Evolutionary conservation across 2,888 invertebrate species (phyloP).

Genomic region (Neoscelio sp.): DNA sequence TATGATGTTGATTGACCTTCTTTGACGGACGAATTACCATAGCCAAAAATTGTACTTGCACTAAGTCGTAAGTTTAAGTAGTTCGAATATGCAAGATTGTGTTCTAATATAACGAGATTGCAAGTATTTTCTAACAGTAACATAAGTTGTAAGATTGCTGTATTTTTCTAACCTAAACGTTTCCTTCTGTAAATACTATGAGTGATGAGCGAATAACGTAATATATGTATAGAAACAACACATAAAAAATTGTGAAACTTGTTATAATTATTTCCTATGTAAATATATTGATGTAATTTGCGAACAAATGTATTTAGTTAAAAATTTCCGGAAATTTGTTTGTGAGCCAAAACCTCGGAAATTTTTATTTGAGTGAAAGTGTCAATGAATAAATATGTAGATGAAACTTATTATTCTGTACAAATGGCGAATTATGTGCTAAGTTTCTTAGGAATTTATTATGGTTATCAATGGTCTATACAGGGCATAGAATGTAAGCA

Average conservation of each 20-base stretch:
- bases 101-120: slow-evolving; percentile 60
- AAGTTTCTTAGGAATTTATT: slow-evolving; percentile 77
- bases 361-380: slow-evolving; percentile 62
- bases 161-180: slow-evolving; percentile 82
- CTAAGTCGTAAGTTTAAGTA: slow-evolving; percentile 61
- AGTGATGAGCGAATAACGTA: slow-evolving; percentile 23
- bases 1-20: slow-evolving; percentile 52
- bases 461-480: slow-evolving; percentile 81
- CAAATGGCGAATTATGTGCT: slow-evolving; percentile 38
- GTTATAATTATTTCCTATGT: slow-evolving; percentile 57
- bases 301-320: slow-evolving; percentile 41
- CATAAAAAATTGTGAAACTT: slow-evolving; percentile 66
- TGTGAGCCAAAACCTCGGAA: slow-evolving; percentile 71
- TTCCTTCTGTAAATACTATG: slow-evolving; percentile 77
- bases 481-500: slow-evolving; percentile 82
- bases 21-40: slow-evolving; percentile 61
- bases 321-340: slow-evolving; percentile 70
- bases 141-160: slow-evolving; percentile 77
- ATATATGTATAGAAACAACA: slow-evolving; percentile 53
- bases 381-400: slow-evolving; percentile 58
- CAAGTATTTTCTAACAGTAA: slow-evolving; percentile 76
- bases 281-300: slow-evolving; percentile 65
- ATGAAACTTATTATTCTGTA: slow-evolving; percentile 32
- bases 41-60: slow-evolving; percentile 64
- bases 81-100: slow-evolving; percentile 50